These are phyloP conservation scores for Watsonalla binaria DNA, from an alignment of 2,888 invertebrate species.

Conservation along the genomic window DNA sequence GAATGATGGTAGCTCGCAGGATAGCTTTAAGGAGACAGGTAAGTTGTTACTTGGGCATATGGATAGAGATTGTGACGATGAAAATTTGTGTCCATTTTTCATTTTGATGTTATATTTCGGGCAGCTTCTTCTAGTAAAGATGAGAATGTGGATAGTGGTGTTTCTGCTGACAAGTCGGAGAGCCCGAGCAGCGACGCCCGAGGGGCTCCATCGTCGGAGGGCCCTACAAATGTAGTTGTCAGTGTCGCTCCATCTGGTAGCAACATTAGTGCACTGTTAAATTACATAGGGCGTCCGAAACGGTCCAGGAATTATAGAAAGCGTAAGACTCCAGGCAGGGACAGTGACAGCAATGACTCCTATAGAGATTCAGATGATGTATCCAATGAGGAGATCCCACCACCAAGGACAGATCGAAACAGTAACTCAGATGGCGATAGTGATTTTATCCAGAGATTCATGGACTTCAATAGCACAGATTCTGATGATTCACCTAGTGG, in stretches of 20 bases:
- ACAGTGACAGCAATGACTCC: constrained; percentile 56
- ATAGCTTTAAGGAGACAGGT: constrained; percentile 59
- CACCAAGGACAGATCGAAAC: constrained; percentile 25
- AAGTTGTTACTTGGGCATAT: constrained; percentile 17
- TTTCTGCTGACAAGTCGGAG: constrained; percentile 70
- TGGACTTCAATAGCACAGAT: constrained; percentile 30
- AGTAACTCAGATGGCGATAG: constrained; percentile 45
- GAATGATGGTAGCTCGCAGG: constrained; percentile 70
- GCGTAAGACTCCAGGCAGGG: constrained; percentile 59
- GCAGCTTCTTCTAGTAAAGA: constrained; percentile 44
- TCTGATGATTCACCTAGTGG: constrained; percentile 40
- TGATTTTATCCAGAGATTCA: constrained; percentile 35
- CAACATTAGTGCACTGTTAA: constrained; percentile 51
- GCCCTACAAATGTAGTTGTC: constrained; percentile 56
- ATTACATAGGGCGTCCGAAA: constrained; percentile 53
- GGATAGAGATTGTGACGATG: constrained; percentile 34
- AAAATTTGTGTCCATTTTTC: constrained; percentile 39
- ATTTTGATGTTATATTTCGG: constrained; percentile 40
- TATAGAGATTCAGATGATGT: constrained; percentile 66
- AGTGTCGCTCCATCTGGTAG: constrained; percentile 58
- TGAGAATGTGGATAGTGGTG: constrained; percentile 68
- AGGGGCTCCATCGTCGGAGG: constrained; percentile 32
- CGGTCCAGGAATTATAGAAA: constrained; percentile 61
- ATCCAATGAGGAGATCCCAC: constrained; percentile 41
- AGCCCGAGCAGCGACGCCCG: constrained; percentile 65